Conservation (phyloP, 2,113 vertebrate species). For the Irena cyanogastra region DNA sequence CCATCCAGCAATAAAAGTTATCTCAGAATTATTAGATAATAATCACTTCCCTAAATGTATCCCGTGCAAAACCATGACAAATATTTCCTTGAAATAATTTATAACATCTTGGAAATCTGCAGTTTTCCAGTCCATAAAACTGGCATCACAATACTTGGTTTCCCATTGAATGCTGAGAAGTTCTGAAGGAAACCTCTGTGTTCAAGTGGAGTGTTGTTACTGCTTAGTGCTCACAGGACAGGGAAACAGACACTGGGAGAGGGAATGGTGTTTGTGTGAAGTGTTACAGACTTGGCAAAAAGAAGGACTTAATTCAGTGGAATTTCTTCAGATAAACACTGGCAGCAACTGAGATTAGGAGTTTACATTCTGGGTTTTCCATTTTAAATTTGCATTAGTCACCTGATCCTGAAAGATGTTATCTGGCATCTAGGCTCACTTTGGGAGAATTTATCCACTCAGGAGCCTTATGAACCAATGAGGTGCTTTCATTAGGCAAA, state of each 20-base stretch:
- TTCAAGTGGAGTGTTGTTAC: not conserved
- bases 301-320: not conserved
- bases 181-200: not conserved
- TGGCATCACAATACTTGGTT: not conserved
- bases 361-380: conserved; percentile 39
- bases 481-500: not conserved
- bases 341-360: not conserved
- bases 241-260: not conserved
- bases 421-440: not conserved
- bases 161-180: not conserved
- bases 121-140: not conserved
- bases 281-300: not conserved
- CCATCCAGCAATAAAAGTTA: not conserved
- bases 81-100: not conserved
- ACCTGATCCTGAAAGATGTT: not conserved
- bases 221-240: not conserved
- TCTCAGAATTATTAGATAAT: not conserved
- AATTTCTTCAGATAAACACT: not conserved
- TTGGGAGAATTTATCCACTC: not conserved
- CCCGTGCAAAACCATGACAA: too few relatives aligned
- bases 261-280: not conserved
- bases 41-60: too few relatives aligned
- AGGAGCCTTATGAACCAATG: not conserved
- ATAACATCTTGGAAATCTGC: not conserved
- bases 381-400: not conserved